Evolutionary conservation across 2,797 vertebrate genomes (phyloP).

Genomic region (Cryptoprocta ferox): DNA sequence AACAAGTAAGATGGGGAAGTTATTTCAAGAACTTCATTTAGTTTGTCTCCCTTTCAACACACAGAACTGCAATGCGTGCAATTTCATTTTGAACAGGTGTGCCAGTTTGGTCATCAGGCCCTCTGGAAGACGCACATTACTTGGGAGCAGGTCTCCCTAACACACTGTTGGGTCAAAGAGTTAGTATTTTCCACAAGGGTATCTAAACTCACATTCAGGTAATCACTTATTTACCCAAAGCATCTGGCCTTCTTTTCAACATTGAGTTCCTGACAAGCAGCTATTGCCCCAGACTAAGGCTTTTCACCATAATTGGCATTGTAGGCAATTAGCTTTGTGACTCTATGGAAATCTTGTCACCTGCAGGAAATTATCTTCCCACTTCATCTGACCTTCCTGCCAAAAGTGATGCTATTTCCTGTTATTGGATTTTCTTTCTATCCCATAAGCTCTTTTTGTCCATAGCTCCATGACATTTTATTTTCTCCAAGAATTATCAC

Average conservation of each 20-base stretch:
- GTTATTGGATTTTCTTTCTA: constrained; percentile 58
- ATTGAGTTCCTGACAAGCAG: constrained; percentile 8
- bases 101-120: not conserved
- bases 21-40: not conserved
- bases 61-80: not conserved
- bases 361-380: constrained; percentile 57
- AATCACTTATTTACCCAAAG: constrained; percentile 47
- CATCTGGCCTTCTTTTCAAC: not conserved
- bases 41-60: not conserved
- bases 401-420: constrained; percentile 55
- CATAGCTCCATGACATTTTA: constrained; percentile 61
- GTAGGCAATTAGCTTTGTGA: constrained; percentile 62
- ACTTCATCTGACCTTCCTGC: constrained; percentile 49
- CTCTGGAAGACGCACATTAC: not conserved
- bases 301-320: constrained; percentile 45
- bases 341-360: constrained; percentile 60
- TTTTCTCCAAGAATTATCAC: constrained; percentile 65
- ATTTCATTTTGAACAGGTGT: not conserved
- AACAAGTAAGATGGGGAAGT: not conserved
- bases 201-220: not conserved
- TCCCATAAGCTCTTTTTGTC: constrained; percentile 44
- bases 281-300: not conserved
- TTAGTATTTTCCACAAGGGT: not conserved
- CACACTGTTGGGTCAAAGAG: not conserved
- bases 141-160: not conserved